Evolutionary conservation across 2,113 vertebrate species (phyloP).

Genomic region (Sander lucioperca): DNA sequence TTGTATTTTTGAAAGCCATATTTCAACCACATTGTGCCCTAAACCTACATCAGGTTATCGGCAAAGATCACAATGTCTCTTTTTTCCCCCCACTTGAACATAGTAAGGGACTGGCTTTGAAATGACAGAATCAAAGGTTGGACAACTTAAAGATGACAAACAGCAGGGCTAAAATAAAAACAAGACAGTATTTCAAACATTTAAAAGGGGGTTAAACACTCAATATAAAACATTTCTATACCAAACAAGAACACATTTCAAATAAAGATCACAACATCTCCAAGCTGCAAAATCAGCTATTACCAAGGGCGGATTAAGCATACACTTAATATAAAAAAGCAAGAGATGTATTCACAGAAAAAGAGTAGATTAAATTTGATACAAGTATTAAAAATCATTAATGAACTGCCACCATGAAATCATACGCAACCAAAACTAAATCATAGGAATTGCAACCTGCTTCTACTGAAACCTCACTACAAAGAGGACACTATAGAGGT

Average conservation of each 20-base stretch:
- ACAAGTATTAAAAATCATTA: neutral
- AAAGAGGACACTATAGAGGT: neutral
- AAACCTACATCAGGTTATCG: neutral
- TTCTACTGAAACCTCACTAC: neutral
- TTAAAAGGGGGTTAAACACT: neutral
- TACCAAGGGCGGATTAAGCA: slow-evolving; percentile 34
- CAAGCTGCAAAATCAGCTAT: slow-evolving; percentile 31
- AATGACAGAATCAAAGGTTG: neutral
- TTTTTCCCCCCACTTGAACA: neutral
- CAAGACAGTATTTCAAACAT: neutral
- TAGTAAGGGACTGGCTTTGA: neutral
- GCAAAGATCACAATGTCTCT: neutral
- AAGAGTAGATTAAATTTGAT: slow-evolving; percentile 14
- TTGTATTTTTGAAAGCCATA: neutral
- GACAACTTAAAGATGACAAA: neutral
- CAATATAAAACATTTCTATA: slow-evolving; percentile 13
- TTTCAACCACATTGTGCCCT: slow-evolving; percentile 3
- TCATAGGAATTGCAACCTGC: neutral
- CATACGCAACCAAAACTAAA: neutral
- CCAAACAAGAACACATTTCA: slow-evolving; percentile 39
- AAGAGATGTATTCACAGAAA: slow-evolving; percentile 52
- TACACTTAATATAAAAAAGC: slow-evolving; percentile 47
- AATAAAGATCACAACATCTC: slow-evolving; percentile 25
- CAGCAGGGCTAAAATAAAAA: neutral
- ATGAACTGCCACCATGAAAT: neutral